Conservation (phyloP, 2,888 invertebrate genomes). For the Ophion slaviceki region DNA sequence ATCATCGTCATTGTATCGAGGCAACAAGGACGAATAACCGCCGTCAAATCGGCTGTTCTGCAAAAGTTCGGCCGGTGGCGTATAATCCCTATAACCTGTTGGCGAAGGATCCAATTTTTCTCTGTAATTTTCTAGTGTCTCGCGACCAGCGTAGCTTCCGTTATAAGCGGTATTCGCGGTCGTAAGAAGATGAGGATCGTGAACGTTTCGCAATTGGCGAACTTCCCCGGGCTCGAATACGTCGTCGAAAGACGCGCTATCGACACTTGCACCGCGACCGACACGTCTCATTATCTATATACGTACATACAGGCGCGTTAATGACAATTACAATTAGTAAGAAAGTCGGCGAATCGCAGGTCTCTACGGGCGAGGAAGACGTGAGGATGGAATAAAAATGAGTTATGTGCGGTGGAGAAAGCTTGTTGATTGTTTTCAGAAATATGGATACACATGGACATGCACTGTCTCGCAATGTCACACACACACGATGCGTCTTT, state of each 20-base stretch:
- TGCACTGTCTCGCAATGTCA: too few relatives aligned
- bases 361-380: neutral
- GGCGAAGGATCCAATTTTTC: slow-evolving; percentile 86
- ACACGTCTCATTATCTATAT: slow-evolving; percentile 59
- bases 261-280: slow-evolving; percentile 84
- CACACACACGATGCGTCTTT: neutral
- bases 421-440: neutral
- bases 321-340: neutral
- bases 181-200: slow-evolving; percentile 14
- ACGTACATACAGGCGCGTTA: neutral
- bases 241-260: slow-evolving; percentile 91
- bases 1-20: slow-evolving; percentile 58
- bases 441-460: too few relatives aligned
- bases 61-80: slow-evolving; percentile 89
- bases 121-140: slow-evolving; percentile 10
- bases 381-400: neutral
- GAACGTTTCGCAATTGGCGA: slow-evolving; percentile 34
- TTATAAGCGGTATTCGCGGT: slow-evolving; percentile 8
- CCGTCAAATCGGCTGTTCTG: slow-evolving; percentile 72
- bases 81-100: slow-evolving; percentile 92
- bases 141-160: neutral
- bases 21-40: slow-evolving; percentile 47
- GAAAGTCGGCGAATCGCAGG: neutral
- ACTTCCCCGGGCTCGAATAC: slow-evolving; percentile 87
- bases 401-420: neutral